Conservation (phyloP, 2,797 vertebrate genomes). For the Gymnoscopelus braueri region DNA sequence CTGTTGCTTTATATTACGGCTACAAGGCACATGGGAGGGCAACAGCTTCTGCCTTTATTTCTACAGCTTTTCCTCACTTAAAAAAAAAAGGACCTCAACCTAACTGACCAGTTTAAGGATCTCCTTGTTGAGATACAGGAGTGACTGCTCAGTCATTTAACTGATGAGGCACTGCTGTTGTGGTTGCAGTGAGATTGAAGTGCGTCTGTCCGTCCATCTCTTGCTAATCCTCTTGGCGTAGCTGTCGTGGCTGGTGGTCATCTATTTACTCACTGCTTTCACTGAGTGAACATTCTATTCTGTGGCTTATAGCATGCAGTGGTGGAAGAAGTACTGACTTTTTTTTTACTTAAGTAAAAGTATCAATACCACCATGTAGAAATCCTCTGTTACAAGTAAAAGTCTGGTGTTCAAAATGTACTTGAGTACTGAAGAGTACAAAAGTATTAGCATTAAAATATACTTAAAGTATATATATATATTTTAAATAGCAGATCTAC, state of each 20-base stretch:
- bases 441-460: too few species aligned
- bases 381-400: too few species aligned
- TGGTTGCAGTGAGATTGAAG: slow-evolving; percentile 51
- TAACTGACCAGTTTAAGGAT: not conserved
- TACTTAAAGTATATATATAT: too few species aligned
- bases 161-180: slow-evolving; percentile 26
- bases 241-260: slow-evolving; percentile 47
- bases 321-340: too few species aligned
- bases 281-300: slow-evolving; percentile 41
- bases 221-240: slow-evolving; percentile 69
- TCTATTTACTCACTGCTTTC: slow-evolving; percentile 62
- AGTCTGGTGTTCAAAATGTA: too few species aligned
- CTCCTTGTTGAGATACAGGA: not conserved
- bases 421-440: too few species aligned
- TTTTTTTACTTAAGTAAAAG: too few species aligned
- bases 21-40: slow-evolving; percentile 24
- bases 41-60: slow-evolving; percentile 8
- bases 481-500: too few species aligned
- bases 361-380: too few species aligned
- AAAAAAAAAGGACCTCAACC: not conserved
- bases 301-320: slow-evolving; percentile 33
- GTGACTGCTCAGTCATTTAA: slow-evolving; percentile 27
- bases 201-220: slow-evolving; percentile 27
- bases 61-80: not conserved
- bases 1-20: slow-evolving; percentile 65